These are phyloP conservation scores for Riparia riparia DNA, from an alignment of 2,113 vertebrate genomes.

Conservation along the genomic window DNA sequence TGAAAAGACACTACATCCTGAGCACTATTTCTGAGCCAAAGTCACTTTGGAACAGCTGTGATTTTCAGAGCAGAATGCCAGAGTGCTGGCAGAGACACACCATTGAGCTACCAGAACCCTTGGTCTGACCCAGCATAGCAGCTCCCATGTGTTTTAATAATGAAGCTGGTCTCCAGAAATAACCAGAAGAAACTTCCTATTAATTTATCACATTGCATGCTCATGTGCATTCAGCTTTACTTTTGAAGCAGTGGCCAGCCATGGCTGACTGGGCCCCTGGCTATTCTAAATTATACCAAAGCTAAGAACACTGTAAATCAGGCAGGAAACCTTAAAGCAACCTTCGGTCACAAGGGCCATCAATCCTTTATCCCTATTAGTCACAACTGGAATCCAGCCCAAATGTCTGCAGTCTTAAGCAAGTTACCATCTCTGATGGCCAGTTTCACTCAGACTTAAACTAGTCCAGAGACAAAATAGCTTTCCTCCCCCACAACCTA, in stretches of 20 bases:
- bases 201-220: not conserved
- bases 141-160: not conserved
- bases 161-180: not conserved
- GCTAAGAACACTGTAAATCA: not conserved
- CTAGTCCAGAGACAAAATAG: not conserved
- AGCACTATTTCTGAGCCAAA: not conserved
- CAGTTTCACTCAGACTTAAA: not conserved
- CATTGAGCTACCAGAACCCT: not conserved
- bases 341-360: not conserved
- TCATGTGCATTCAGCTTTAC: not conserved
- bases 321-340: not conserved
- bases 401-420: not conserved
- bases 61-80: not conserved
- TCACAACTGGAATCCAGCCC: not conserved
- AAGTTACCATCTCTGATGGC: not conserved
- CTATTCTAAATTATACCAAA: conserved; percentile 8
- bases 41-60: not conserved
- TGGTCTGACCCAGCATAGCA: not conserved
- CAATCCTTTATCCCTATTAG: not conserved
- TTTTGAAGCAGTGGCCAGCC: not conserved
- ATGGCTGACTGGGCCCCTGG: not conserved
- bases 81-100: not conserved
- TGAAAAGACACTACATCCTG: not conserved
- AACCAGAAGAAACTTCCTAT: not conserved
- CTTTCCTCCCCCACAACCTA: not conserved